Conservation (phyloP, 2,113 vertebrate species). For the Sapajus apella region DNA sequence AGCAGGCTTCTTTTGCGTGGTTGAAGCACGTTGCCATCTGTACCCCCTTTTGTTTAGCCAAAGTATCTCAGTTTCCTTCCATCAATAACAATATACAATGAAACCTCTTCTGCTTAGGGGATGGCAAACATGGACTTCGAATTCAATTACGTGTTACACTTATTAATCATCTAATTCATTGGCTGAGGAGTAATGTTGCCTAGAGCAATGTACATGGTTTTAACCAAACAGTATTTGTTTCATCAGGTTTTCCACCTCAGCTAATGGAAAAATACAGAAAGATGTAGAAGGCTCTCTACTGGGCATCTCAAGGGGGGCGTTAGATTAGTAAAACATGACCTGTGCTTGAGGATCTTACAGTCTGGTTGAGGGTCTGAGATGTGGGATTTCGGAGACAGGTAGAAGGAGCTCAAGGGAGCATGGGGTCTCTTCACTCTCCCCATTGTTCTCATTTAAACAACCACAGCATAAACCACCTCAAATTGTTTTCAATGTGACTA, state of each 20-base stretch:
- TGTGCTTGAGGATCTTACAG: fast-evolving
- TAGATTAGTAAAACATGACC: background rate
- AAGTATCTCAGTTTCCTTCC: background rate
- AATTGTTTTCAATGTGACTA: background rate
- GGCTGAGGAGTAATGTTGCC: background rate
- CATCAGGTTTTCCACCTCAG: background rate
- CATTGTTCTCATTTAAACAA: background rate
- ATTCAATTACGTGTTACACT: background rate
- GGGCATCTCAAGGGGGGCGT: background rate
- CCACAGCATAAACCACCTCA: fast-evolving
- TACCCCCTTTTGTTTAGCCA: background rate
- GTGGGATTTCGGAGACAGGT: background rate
- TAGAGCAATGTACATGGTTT: background rate
- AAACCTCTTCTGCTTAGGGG: background rate
- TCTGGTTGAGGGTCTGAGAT: fast-evolving
- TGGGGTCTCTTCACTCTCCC: background rate
- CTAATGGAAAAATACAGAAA: background rate
- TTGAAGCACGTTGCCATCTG: fast-evolving
- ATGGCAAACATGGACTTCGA: background rate
- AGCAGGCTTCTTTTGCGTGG: fast-evolving
- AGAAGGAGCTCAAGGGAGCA: fast-evolving
- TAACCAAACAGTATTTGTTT: background rate
- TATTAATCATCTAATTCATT: conserved; percentile 49
- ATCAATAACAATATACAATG: background rate
- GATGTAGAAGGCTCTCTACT: fast-evolving